Evolutionary conservation across 2,113 vertebrate species (phyloP).

Genomic region (Herpailurus yagouaroundi): DNA sequence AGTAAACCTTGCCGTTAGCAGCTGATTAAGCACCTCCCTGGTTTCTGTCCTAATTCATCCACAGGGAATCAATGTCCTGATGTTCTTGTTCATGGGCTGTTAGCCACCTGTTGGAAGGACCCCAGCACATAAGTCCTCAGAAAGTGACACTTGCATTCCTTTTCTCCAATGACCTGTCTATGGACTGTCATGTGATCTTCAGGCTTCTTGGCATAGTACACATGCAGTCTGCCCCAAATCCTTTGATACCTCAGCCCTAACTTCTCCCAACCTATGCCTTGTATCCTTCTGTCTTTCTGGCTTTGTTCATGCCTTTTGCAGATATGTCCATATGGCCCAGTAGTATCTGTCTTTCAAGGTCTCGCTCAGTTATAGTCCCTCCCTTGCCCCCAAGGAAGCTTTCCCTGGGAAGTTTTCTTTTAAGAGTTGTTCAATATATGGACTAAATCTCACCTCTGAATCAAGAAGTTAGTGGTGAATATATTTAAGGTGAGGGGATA

Average conservation of each 20-base stretch:
- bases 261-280: neutral
- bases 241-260: neutral
- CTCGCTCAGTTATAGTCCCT: neutral
- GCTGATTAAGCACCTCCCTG: neutral
- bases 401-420: neutral
- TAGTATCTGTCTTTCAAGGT: neutral
- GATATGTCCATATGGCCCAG: neutral
- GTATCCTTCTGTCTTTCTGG: neutral
- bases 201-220: neutral
- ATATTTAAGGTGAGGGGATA: neutral
- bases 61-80: neutral
- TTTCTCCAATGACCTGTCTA: neutral
- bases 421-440: neutral
- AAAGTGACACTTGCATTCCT: neutral
- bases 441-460: neutral
- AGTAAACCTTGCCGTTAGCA: neutral
- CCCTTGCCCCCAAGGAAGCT: accelerated
- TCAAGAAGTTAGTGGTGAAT: neutral
- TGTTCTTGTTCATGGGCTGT: neutral
- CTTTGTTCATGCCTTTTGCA: neutral
- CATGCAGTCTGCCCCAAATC: neutral
- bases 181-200: neutral
- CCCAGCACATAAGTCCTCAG: neutral
- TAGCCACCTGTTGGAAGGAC: neutral
- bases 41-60: neutral